Base-by-base conservation (phyloP, 2,113 vertebrate species). In the Lanius collurio region DNA sequence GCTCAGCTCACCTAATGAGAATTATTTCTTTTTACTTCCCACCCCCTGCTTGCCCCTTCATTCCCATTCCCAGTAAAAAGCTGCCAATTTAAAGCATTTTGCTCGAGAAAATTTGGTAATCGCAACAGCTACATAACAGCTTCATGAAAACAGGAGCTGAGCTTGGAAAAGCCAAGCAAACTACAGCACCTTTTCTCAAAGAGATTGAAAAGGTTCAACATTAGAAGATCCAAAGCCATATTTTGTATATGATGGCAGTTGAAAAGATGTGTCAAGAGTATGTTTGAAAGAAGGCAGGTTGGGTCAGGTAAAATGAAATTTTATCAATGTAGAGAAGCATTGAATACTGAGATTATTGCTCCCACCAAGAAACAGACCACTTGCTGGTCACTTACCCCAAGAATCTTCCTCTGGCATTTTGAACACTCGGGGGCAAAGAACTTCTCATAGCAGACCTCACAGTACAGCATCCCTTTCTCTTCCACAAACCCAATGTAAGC, bases 381-480 rank as follows among this genome's bases (percentile, higher is more conserved):
- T 27, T 41, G 26, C 53, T 42, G 30, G 30, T 77, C 79, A 97
- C 99, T 98, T 97, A 99, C 99, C 95, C 99, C 99, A 49, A 99
- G 98, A 71, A 99, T 98, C 98, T 99, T 99, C 97, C 98, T 98
- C 53, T 99, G 98, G 97, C 99, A 99, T 87, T 98, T 98, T 15
- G 97, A 98, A 75, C 99, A 99, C 65, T 98, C 97, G 13, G 99
- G 99, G 33, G 99, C 99, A 3, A 99, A 98, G 96, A 99, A 99
- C 96, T 99, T 98, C 98, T 99, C 99, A 35, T 99, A 99, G 97
- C 99, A 99, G 55, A 96, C 97, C 85, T 98, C 99, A 11, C 99
- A 99, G 83, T 99, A 99, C 41, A 99, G 98, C 2, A 97, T 96
- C 24, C 99, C 99, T 26, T 98, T 98, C 97, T 99, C 99, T 97